Evolutionary conservation across 2,797 vertebrate species (phyloP).

Genomic region (Sebastes minor): DNA sequence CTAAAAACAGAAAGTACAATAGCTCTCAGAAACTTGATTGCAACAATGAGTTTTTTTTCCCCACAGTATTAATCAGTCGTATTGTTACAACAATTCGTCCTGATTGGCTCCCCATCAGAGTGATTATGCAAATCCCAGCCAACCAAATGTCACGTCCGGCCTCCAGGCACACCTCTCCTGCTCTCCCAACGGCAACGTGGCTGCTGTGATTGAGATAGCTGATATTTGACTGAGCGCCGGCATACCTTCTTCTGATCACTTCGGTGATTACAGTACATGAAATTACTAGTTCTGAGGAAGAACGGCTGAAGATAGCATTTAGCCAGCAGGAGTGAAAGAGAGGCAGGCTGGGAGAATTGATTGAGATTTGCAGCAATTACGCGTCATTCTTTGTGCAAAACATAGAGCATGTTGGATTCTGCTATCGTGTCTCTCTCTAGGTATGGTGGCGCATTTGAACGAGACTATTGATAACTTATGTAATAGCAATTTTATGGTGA

Average conservation of each 20-base stretch:
- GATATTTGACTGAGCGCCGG: constrained; percentile 76
- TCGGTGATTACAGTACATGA: constrained; percentile 75
- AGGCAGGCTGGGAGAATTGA: constrained; percentile 72
- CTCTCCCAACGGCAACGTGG: constrained; percentile 58
- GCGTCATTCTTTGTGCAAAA: constrained; percentile 73
- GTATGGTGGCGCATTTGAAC: constrained; percentile 43
- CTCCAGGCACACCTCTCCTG: constrained; percentile 66
- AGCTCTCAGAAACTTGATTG: constrained; percentile 76
- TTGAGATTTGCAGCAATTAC: constrained; percentile 80
- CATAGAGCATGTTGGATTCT: constrained; percentile 58
- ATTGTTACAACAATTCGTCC: constrained; percentile 78
- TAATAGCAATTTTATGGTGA: constrained; percentile 27
- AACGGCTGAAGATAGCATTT: constrained; percentile 74
- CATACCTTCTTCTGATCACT: constrained; percentile 76
- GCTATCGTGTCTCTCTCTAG: constrained; percentile 8
- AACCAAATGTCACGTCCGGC: constrained; percentile 82
- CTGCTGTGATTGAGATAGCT: constrained; percentile 75
- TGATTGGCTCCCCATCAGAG: constrained; percentile 79
- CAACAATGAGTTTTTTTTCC: constrained; percentile 67
- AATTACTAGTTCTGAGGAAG: constrained; percentile 79
- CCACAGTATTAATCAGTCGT: constrained; percentile 80
- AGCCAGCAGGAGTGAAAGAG: constrained; percentile 71
- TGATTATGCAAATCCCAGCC: constrained; percentile 83
- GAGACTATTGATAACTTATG: constrained; percentile 49
- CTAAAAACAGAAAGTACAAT: constrained; percentile 65